Base-by-base conservation (phyloP, 1,140 invertebrate genomes). In the Idris sp. region DNA sequence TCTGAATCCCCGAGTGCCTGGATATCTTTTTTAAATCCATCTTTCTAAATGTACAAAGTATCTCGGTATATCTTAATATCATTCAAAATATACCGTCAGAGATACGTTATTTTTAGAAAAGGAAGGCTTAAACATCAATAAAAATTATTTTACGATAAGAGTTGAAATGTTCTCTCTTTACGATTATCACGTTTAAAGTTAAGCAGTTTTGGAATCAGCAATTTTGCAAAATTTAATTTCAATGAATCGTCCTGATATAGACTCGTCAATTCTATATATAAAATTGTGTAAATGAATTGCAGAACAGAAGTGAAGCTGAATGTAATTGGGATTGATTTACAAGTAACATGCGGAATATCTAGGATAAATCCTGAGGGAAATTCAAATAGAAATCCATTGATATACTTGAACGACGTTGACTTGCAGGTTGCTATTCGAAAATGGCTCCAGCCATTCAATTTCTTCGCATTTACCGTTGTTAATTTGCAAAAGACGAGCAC, bases 261-360 rank as follows among this genome's bases (percentile, higher is more conserved):
- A 41, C 10, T 7, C 13, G 10, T 30, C 11, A 49, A 53, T 35
- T 26, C 33, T 40, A 36, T 58, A 35, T 58, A 56, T 44, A 26
- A 74, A 74, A 74, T 67, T 36, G 71, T 67, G 62, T 62, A 67
- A 67, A 74, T 61, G 62, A 74, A 33, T 69, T 58, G 35, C 62
- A 54, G 48, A 74, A 68, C 58, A 68, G 62, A n/a, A 61, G 36
- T 64, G 58, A 51, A 75, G 69, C 59, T 68, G 73, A n/a, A 75
- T 69, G 73, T 75, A 75, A 75, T 69, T 69, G 73, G 43, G 44
- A 65, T 65, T 69, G 73, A 75, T 75, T 75, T 65, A 64, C 64
- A 65, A 68, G 44, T 51, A 62, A 64, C 53, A 26, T 54, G n/a
- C n/a, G n/a, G 73, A 69, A 59, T 58, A 75, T 75, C 59, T 69